Conservation (phyloP, 2,797 vertebrate genomes). For the Artibeus lituratus region DNA sequence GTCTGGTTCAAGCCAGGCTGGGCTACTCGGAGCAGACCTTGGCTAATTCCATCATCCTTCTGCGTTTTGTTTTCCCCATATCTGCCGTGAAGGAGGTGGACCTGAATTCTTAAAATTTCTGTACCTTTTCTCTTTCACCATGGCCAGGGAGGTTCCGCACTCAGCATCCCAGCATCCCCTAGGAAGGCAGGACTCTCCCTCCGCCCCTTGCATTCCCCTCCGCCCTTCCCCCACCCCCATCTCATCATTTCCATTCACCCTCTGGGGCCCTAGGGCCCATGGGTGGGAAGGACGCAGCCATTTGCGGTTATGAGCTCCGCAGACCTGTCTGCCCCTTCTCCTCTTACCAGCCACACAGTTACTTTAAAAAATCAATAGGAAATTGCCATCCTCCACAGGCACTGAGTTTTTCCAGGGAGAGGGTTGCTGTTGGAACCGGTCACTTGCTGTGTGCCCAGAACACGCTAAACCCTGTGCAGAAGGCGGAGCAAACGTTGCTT, state of each 20-base stretch:
- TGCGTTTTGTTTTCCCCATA: neutral
- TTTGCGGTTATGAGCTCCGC: neutral
- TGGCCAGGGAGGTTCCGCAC: neutral
- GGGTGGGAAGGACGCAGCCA: neutral
- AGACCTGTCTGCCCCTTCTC: neutral
- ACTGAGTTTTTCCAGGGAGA: neutral
- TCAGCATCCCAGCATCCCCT: neutral
- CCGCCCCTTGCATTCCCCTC: neutral
- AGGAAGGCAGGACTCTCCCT: neutral
- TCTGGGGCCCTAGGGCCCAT: neutral
- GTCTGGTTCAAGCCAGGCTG: neutral
- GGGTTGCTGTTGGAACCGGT: fast-evolving
- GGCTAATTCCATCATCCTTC: neutral
- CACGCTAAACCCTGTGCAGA: neutral
- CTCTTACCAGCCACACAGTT: neutral
- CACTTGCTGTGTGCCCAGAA: neutral
- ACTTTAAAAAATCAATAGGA: neutral
- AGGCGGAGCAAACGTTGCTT: neutral
- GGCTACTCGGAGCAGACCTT: neutral
- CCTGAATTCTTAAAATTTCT: neutral
- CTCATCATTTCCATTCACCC: neutral
- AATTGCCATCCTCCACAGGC: neutral
- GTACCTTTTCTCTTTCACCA: neutral
- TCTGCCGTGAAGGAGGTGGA: neutral
- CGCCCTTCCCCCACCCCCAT: neutral